Conservation (phyloP, 2,113 vertebrate species). For the Gymnogyps californianus region DNA sequence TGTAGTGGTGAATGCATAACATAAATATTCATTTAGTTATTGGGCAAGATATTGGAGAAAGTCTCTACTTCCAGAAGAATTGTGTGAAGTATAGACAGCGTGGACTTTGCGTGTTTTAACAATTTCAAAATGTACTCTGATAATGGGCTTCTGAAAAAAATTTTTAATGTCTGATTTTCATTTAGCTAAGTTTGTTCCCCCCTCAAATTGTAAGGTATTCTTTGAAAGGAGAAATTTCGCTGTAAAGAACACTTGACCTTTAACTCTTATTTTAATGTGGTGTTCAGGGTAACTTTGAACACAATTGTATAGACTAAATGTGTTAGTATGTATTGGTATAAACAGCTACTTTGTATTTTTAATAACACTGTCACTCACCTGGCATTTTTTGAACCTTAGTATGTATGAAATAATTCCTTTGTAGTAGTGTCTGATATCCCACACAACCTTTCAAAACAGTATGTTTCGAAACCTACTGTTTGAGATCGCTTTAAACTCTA, state of each 20-base stretch:
- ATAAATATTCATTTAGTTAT: background rate
- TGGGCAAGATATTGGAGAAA: background rate
- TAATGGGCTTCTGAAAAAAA: background rate
- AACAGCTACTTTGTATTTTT: background rate
- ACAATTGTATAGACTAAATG: accelerated
- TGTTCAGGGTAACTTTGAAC: background rate
- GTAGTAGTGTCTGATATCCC: background rate
- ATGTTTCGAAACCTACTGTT: background rate
- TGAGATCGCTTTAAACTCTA: background rate
- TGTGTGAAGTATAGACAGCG: background rate
- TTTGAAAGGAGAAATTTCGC: background rate
- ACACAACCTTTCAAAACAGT: background rate
- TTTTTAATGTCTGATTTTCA: background rate
- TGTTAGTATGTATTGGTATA: no score
- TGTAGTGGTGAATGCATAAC: background rate
- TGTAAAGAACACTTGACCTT: background rate
- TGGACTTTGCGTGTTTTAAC: background rate
- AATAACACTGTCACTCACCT: background rate
- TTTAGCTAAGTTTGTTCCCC: background rate
- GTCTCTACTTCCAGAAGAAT: background rate
- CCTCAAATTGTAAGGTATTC: background rate
- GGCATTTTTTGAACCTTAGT: background rate
- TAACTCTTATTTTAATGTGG: background rate
- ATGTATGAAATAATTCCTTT: background rate
- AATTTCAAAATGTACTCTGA: background rate